These are phyloP conservation scores for Mungos mungo DNA, from an alignment of 2,113 vertebrate species.

Conservation along the genomic window DNA sequence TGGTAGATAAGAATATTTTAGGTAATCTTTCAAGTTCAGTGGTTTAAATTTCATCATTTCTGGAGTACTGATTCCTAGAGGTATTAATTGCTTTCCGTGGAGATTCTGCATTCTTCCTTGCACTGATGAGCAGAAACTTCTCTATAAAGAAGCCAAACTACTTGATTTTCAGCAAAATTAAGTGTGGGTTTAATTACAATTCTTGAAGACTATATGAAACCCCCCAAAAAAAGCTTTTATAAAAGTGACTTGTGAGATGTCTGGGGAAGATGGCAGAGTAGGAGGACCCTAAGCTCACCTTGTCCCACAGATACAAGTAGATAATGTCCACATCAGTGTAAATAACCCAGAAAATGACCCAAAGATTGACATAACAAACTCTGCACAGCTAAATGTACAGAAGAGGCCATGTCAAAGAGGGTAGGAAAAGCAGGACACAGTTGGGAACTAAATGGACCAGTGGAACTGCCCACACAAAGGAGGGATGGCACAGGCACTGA, in stretches of 20 bases:
- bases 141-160: not conserved
- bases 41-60: not conserved
- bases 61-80: not conserved
- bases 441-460: not conserved
- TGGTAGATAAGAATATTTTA: not conserved
- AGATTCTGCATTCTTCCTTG: not conserved
- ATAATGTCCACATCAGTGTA: not conserved
- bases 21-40: not conserved
- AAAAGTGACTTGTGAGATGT: not conserved
- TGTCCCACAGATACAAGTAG: not conserved
- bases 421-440: not conserved
- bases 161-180: not conserved
- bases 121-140: not conserved
- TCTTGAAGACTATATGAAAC: not conserved
- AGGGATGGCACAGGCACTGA: not conserved
- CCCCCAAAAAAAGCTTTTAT: not conserved
- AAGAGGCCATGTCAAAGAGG: not conserved
- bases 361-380: not conserved
- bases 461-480: not conserved
- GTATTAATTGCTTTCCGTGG: not conserved
- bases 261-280: not conserved
- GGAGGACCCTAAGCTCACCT: not conserved
- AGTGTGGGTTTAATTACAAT: not conserved
- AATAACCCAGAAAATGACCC: not conserved
- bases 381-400: not conserved